Evolutionary conservation across 2,888 invertebrate genomes (phyloP).

Genomic region (Smittia aterrima): DNA sequence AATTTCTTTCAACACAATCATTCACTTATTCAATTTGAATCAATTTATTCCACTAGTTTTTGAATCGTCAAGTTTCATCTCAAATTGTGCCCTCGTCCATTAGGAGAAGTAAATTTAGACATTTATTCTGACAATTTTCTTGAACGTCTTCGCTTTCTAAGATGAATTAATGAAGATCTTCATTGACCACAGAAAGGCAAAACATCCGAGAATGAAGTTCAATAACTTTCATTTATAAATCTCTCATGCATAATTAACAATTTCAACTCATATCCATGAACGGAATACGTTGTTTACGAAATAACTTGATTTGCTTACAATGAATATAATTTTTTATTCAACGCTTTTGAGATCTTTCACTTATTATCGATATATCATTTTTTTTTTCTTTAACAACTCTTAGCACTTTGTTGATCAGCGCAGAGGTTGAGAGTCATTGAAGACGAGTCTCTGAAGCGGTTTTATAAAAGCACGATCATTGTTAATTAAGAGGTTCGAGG

Average conservation of each 20-base stretch:
- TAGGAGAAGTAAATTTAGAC: too few relatives aligned
- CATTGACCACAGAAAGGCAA: neutral
- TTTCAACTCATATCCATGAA: neutral
- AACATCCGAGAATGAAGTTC: neutral
- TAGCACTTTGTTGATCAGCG: neutral
- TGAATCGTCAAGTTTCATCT: neutral
- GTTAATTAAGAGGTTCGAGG: too few relatives aligned
- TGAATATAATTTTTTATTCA: neutral
- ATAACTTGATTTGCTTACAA: neutral
- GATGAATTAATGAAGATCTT: neutral
- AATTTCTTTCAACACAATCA: neutral
- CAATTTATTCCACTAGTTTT: neutral
- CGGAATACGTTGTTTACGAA: neutral
- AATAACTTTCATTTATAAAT: neutral
- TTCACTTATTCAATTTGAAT: slow-evolving; percentile 11
- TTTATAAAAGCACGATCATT: too few relatives aligned
- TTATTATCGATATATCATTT: too few relatives aligned
- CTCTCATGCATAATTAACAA: neutral
- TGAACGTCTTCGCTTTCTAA: neutral
- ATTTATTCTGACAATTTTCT: too few relatives aligned
- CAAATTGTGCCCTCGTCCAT: neutral
- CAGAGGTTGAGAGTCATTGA: neutral
- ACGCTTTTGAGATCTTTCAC: too few relatives aligned
- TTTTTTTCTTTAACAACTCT: neutral
- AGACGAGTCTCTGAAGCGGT: neutral